Base-by-base conservation (phyloP, 2,888 invertebrate genomes). In the Lepidochitona cinerea region DNA sequence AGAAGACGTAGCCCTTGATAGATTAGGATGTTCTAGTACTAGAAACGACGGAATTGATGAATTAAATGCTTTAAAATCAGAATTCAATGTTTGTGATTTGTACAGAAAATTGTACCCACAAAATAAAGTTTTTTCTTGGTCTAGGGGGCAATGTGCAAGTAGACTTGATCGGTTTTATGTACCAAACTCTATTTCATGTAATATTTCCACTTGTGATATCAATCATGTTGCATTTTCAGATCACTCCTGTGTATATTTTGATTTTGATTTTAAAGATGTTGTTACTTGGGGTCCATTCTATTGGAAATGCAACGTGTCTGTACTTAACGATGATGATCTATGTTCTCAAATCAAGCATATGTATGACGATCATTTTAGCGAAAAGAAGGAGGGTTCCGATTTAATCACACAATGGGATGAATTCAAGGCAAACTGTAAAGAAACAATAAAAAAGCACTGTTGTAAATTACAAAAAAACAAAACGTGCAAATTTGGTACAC, bases 21-120 rank as follows among this genome's bases (percentile, higher is more conserved):
- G 73, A 66, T n/a, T 75, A 23, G 75, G 75, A 23, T 69, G 75
- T 29, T 69, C 71, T 54, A 33, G 36, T 26, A 65, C 71, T 26
- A 68, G 73, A 32, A 66, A 52, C 23, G 41, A 33, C 26, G 74
- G 59, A 1, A 26, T 68, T 23, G 49, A 70, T 23, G 68, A 52
- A 32, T 70, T 77, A 41, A 68, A 65, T 33, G 18, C 18, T 4
- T 64, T 77, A 29, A 71, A 70, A 35, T 41, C 67, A 23, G 64
- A 75, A 37, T 71, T 70, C 68, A 65, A 36, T 5, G 68, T 77
- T 29, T 59, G 64, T 26, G 75, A 77, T 59, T 32, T 53, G 26
- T 74, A 54, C 49, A 59, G 76, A 37, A 37, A 52, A 68, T 1
- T 68, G n/a, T 41, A 65, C 70, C 77, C 73, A n/a, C 52, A 64